Evolutionary conservation across 2,113 vertebrate species (phyloP).

Genomic region (Baryphthengus martii): DNA sequence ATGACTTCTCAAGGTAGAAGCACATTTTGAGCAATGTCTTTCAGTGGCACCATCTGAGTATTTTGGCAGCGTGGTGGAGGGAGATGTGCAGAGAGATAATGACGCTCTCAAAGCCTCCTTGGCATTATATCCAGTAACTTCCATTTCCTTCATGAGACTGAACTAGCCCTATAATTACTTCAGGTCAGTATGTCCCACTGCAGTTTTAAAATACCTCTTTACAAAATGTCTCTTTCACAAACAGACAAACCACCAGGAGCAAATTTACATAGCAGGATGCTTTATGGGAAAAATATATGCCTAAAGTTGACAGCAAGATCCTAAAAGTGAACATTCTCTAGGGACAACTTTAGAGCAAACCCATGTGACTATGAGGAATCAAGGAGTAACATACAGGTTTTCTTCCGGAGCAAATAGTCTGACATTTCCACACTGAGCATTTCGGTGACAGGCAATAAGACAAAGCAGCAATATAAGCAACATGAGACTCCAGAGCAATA

Average conservation of each 20-base stretch:
- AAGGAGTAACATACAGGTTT: neutral
- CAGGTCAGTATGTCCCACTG: neutral
- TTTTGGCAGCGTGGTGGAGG: neutral
- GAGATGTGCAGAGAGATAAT: neutral
- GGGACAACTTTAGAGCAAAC: constrained; percentile 1
- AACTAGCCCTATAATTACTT: neutral
- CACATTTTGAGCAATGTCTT: neutral
- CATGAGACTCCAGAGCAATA: constrained; percentile 7
- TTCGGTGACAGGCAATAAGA: constrained; percentile 28
- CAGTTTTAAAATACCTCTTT: neutral
- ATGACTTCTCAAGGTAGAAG: neutral
- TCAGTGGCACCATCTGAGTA: neutral
- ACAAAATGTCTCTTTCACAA: neutral
- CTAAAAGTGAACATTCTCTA: neutral
- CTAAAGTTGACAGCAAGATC: neutral
- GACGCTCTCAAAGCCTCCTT: neutral
- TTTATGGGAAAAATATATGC: neutral
- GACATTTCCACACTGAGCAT: constrained; percentile 40
- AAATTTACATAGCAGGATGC: neutral
- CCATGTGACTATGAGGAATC: neutral
- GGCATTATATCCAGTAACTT: neutral
- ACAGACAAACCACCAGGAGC: neutral
- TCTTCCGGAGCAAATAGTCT: neutral
- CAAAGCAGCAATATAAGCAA: constrained; percentile 26
- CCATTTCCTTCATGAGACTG: neutral